Conservation (phyloP, 2,797 vertebrate genomes). For the Clarias laeviceps region DNA sequence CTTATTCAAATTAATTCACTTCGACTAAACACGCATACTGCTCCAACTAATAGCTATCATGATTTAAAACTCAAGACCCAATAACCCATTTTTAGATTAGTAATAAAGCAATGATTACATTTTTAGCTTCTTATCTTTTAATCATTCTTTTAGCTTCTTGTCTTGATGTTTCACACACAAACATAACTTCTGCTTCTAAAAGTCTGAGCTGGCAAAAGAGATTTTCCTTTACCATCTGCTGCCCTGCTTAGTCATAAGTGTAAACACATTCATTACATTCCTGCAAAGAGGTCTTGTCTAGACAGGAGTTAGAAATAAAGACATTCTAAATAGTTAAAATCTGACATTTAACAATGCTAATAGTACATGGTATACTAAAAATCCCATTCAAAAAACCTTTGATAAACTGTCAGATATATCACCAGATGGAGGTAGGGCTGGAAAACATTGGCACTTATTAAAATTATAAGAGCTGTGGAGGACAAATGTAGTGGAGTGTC, state of each 20-base stretch:
- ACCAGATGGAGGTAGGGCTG: constrained; percentile 50
- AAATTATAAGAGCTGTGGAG: constrained; percentile 7
- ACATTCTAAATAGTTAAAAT: background rate
- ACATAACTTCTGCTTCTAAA: background rate
- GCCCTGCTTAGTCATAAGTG: background rate
- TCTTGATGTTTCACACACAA: background rate
- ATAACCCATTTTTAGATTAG: background rate
- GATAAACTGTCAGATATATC: constrained; percentile 24
- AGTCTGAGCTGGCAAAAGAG: background rate
- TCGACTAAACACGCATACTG: background rate
- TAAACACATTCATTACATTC: constrained; percentile 5
- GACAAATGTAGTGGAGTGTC: constrained; percentile 28
- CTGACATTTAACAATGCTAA: background rate
- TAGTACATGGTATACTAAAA: background rate
- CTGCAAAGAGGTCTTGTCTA: background rate
- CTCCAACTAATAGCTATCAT: background rate
- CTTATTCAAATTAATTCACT: background rate
- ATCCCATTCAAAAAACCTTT: background rate
- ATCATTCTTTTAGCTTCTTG: background rate
- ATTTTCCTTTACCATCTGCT: background rate
- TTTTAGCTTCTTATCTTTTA: background rate
- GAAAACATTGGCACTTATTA: constrained; percentile 39
- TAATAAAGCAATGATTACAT: background rate
- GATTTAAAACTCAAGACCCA: background rate
- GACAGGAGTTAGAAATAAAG: background rate